These are phyloP conservation scores for Drosophila littoralis DNA, from an alignment of 1,140 invertebrate genomes.

Conservation along the genomic window DNA sequence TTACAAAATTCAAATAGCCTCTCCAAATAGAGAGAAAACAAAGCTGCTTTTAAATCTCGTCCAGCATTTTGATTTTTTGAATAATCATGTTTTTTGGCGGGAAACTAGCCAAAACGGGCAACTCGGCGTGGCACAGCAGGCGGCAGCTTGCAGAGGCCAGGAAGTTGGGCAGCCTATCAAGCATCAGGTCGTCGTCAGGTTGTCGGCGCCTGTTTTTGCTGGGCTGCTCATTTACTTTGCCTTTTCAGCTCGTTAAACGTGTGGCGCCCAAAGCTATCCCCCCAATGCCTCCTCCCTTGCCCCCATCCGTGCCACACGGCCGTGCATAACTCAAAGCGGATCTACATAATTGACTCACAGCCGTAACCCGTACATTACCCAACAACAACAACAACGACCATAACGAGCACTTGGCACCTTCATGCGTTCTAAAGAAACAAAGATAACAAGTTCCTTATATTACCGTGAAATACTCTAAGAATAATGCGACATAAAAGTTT, in stretches of 20 bases:
- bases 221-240: conserved; percentile 20
- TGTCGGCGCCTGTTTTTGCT: conserved; percentile 9
- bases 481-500: conserved; percentile 62
- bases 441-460: conserved; percentile 61
- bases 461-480: conserved; percentile 58
- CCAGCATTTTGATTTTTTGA: too few species aligned
- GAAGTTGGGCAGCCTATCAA: conserved; percentile 15
- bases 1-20: not conserved
- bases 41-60: not conserved
- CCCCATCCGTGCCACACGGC: too few species aligned
- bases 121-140: conserved; percentile 38
- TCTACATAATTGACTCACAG: conserved; percentile 79
- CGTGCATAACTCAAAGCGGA: conserved; percentile 73
- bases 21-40: too few species aligned
- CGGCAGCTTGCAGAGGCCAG: conserved; percentile 18
- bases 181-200: conserved; percentile 4
- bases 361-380: conserved; percentile 68
- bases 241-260: not conserved
- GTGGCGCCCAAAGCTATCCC: not conserved
- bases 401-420: conserved; percentile 57
- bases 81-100: not conserved
- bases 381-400: conserved; percentile 33
- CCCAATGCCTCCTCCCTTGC: too few species aligned
- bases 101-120: not conserved
- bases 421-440: conserved; percentile 31